These are phyloP conservation scores for Synanthedon myopaeformis DNA, from an alignment of 2,888 invertebrate genomes.

Conservation along the genomic window DNA sequence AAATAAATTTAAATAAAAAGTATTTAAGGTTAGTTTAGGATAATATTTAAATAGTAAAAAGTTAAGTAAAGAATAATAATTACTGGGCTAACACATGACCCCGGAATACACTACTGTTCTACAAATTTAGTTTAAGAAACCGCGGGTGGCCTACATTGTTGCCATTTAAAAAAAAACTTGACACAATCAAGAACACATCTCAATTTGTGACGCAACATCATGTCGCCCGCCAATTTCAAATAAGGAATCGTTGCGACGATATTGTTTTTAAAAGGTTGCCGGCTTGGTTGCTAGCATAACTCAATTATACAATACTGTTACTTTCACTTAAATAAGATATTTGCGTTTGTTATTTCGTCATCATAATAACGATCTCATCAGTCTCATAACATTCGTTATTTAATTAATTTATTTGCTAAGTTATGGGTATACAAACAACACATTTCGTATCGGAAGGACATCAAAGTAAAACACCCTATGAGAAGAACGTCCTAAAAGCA, in stretches of 20 bases:
- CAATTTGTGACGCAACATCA: conserved; percentile 1
- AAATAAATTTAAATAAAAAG: too few species aligned
- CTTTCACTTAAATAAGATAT: background rate
- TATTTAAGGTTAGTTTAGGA: too few species aligned
- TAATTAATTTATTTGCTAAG: background rate
- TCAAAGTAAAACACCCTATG: too few species aligned
- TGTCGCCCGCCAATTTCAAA: conserved; percentile 3
- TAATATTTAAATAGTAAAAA: too few species aligned
- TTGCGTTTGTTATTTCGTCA: background rate
- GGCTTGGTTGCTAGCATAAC: background rate
- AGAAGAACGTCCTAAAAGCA: too few species aligned
- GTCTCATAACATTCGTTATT: too few species aligned
- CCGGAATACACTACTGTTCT: too few species aligned
- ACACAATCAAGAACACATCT: background rate
- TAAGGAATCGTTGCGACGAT: conserved; percentile 1
- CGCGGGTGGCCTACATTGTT: background rate
- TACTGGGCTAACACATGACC: too few species aligned
- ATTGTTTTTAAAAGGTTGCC: conserved; percentile 4
- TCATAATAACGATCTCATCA: background rate
- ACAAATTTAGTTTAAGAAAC: background rate
- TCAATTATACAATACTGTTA: conserved; percentile 1
- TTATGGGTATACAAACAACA: too few species aligned
- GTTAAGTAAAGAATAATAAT: too few species aligned
- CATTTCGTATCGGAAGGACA: too few species aligned
- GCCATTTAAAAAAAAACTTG: background rate